Evolutionary conservation across 1,140 invertebrate genomes (phyloP).

Genomic region (Brachionus rotundiformis): DNA sequence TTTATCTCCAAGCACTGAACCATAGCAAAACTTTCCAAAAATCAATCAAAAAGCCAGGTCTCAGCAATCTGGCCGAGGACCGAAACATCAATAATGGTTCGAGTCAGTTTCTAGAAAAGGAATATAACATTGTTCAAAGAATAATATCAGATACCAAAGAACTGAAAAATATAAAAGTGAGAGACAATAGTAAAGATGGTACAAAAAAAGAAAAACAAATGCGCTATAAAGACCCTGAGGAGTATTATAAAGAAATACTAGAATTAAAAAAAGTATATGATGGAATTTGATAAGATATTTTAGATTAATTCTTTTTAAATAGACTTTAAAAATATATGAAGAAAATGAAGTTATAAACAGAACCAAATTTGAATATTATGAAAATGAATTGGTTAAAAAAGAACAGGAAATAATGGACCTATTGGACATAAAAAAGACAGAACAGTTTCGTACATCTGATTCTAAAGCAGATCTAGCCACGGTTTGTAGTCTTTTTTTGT

Average conservation of each 20-base stretch:
- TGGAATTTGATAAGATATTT: background rate
- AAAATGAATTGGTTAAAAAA: constrained; percentile 48
- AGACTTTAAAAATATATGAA: constrained; percentile 38
- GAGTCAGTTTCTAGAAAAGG: constrained; percentile 41
- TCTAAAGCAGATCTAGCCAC: constrained; percentile 41
- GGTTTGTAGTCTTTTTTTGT: background rate
- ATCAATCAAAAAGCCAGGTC: background rate
- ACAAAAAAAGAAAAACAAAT: background rate
- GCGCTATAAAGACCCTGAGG: constrained; percentile 38
- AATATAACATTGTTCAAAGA: constrained; percentile 46
- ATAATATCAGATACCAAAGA: constrained; percentile 40
- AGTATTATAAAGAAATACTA: constrained; percentile 33
- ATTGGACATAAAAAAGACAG: constrained; percentile 39
- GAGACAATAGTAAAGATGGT: background rate
- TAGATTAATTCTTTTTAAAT: background rate
- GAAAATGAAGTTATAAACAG: constrained; percentile 42
- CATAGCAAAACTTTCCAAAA: background rate
- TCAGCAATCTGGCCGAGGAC: constrained; percentile 23
- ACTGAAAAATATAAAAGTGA: constrained; percentile 7
- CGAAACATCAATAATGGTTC: background rate
- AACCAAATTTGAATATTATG: constrained; percentile 50
- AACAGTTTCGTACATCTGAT: constrained; percentile 29
- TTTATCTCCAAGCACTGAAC: constrained; percentile 39
- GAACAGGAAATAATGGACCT: constrained; percentile 48
- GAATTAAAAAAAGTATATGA: constrained; percentile 36